These are phyloP conservation scores for Danionella dracula DNA, from an alignment of 2,797 vertebrate species.

Conservation along the genomic window DNA sequence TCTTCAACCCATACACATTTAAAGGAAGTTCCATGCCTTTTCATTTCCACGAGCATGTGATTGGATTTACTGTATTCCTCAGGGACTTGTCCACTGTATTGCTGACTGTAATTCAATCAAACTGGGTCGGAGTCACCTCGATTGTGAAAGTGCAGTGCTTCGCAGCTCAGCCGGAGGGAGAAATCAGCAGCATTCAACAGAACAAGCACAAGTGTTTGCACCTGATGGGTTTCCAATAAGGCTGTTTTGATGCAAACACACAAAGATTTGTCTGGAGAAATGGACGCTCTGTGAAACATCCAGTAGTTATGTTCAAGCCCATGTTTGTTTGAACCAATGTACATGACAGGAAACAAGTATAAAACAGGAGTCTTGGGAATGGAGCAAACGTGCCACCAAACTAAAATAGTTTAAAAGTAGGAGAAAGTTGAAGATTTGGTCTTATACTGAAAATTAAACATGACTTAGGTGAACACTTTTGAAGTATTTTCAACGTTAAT, in stretches of 20 bases:
- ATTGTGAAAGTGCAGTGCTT: constrained; percentile 8
- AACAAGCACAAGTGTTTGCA: background rate
- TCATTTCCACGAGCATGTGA: constrained; percentile 36
- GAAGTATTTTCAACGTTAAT: too few species aligned
- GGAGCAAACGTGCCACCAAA: background rate
- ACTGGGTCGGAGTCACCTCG: background rate
- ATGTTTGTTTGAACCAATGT: background rate
- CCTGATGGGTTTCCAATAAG: background rate
- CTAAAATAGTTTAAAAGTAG: background rate
- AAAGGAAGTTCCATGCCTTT: constrained; percentile 19
- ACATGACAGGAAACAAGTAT: background rate
- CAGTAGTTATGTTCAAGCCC: background rate
- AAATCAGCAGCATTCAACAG: constrained; percentile 17
- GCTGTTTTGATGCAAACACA: constrained; percentile 7
- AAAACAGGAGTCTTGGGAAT: background rate
- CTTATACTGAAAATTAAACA: too few species aligned
- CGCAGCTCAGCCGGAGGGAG: background rate
- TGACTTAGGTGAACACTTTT: too few species aligned
- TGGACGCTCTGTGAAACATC: background rate
- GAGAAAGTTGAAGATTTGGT: too few species aligned
- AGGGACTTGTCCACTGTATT: constrained; percentile 26
- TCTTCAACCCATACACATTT: background rate
- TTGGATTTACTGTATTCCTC: constrained; percentile 30
- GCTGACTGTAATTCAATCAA: constrained; percentile 37
- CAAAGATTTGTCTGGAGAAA: background rate